A percentile compares a stretch with the other conserved stretches of the same genome.
These are phyloP conservation scores for Pseudotriccus pelzelni DNA, from an alignment of 2,797 vertebrate species.

Conservation along the genomic window DNA sequence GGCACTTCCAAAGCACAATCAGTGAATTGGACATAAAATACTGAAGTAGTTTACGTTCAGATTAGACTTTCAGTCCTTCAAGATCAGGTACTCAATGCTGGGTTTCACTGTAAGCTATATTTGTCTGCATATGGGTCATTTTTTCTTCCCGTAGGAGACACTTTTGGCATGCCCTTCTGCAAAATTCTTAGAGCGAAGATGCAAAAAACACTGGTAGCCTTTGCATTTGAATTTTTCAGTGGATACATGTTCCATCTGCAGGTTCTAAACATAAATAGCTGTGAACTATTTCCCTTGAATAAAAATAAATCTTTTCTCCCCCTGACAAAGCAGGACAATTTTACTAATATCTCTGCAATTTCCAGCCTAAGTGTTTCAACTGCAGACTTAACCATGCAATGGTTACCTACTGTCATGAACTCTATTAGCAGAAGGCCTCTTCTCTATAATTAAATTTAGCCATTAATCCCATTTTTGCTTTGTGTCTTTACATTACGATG, in stretches of 20 bases:
- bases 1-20: background rate
- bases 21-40: background rate
- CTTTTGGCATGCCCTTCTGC: background rate
- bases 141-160: background rate
- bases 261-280: background rate
- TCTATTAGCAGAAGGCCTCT: background rate
- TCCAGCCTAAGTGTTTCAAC: background rate
- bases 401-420: background rate
- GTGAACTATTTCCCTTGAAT: background rate
- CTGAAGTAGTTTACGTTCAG: background rate
- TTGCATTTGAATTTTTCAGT: background rate
- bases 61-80: background rate
- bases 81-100: background rate
- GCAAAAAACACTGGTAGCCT: background rate
- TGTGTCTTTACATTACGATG: background rate
- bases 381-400: background rate
- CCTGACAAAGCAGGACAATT: background rate
- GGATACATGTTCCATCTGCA: background rate
- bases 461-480: background rate
- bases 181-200: background rate
- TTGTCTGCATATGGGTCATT: background rate
- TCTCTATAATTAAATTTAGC: background rate
- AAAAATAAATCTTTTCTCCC: background rate
- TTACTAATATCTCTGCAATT: background rate
- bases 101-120: background rate